Base-by-base conservation (phyloP, 2,797 vertebrate species). In the Glyptemys insculpta region DNA sequence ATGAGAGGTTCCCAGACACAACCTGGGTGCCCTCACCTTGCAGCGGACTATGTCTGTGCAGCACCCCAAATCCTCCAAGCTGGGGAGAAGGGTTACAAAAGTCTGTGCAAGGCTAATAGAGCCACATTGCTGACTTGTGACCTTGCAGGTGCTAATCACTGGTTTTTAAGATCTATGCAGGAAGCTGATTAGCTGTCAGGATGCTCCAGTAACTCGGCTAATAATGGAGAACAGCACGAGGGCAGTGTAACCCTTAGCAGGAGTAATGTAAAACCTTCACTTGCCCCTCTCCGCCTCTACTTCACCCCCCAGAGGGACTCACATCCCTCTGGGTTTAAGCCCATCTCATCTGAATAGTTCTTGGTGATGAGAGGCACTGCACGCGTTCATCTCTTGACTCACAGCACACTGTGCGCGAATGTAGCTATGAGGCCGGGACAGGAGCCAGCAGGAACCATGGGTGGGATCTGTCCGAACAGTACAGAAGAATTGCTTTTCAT, bases 111-210 rank as follows among this genome's bases (percentile, higher is more conserved):
- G 54, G 62, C 81, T 88, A 74, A 83, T 3, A n/a, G 80, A 96
- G 62, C 76, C 1, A 7, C 62, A n/a, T 0, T 50, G 12, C 74
- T 92, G 91, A 85, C 0, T 3, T 78, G 81, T 49, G 87, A 94
- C 81, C 57, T 83, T 91, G 89, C 91, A 97, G 94, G 92, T 91
- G 86, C 53, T 89, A 93, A 96, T 97, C 65, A 96, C 86, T 91
- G 41, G 15, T 85, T 95, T 94, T 96, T 95, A 90, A 96, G 96
- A 89, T 94, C 88, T 49, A 59, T 79, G 95, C 93, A 96, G 97
- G 95, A 94, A 96, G 96, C 76, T 97, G 97, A 97, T 98, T 96
- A 97, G 88, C 79, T 86, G 90, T 89, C 94, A 95, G 92, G 96
- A 96, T 96, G 92, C 95, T 97, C 76, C 94, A 90, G 89, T 15